Percentiles rank a stretch among this genome's conserved stretches.
Evolutionary conservation across 2,888 invertebrate genomes (phyloP).

Genomic region (Drosophila kambysellisi): DNA sequence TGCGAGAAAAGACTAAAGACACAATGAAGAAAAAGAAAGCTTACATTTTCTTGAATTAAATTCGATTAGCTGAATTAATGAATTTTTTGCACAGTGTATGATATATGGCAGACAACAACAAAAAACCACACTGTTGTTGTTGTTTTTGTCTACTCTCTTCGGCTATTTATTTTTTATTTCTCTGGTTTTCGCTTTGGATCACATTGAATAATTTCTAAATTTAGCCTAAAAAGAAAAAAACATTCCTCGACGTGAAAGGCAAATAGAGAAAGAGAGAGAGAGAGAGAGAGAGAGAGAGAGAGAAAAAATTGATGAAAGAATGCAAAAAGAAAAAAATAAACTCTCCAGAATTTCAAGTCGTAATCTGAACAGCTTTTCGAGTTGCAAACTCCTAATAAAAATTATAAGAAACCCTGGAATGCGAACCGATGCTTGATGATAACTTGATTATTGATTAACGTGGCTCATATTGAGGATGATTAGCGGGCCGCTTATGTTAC

Average conservation of each 20-base stretch:
- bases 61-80: background rate
- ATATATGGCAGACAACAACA: slow-evolving; percentile 1
- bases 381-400: slow-evolving; percentile 6
- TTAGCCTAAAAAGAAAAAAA: slow-evolving; percentile 49
- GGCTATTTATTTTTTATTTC: slow-evolving; percentile 37
- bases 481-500: slow-evolving; percentile 28
- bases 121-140: slow-evolving; percentile 11
- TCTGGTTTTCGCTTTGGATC: slow-evolving; percentile 50
- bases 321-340: slow-evolving; percentile 42
- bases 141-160: slow-evolving; percentile 51
- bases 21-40: background rate
- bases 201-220: slow-evolving; percentile 78
- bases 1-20: slow-evolving; percentile 18
- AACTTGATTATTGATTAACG: slow-evolving; percentile 29
- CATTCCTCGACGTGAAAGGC: slow-evolving; percentile 55
- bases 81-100: slow-evolving; percentile 40
- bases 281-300: slow-evolving; percentile 2
- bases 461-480: slow-evolving; percentile 23
- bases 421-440: slow-evolving; percentile 24
- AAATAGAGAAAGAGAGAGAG: slow-evolving; percentile 18
- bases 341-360: slow-evolving; percentile 17
- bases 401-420: slow-evolving; percentile 2
- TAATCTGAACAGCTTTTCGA: slow-evolving; percentile 18
- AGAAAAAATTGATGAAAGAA: slow-evolving; percentile 23
- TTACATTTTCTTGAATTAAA: background rate